Percentiles rank a stretch among this genome's conserved stretches.
phyloP scores from a whole-genome alignment of 2,113 vertebrate species.

The Zosterops hypoxanthus region DNA sequence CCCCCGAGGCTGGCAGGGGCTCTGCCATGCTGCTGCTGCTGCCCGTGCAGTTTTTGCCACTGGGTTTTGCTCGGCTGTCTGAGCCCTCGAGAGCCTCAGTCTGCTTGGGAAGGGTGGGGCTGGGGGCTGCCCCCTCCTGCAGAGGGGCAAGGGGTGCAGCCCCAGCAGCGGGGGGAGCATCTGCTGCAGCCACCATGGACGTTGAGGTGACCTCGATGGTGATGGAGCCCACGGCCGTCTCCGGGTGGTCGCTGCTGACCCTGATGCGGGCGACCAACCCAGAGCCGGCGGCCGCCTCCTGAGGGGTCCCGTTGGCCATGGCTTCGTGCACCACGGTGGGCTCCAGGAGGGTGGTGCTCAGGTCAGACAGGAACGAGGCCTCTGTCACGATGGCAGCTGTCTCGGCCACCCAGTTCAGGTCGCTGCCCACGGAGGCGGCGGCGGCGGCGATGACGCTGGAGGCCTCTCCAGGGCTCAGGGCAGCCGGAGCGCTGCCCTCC shows the following conservation, averaged over 20 bases:
- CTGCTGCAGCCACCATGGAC: not conserved
- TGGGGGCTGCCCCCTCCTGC: not conserved
- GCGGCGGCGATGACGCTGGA: constrained; percentile 33
- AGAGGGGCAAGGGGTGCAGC: fast-evolving
- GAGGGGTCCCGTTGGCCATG: not conserved
- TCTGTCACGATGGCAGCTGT: constrained; percentile 87
- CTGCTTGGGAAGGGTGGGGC: not conserved
- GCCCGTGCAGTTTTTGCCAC: not conserved
- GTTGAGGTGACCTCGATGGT: constrained; percentile 58
- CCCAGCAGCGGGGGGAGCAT: fast-evolving
- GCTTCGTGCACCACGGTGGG: not conserved
- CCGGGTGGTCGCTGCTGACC: not conserved
- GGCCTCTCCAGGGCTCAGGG: not conserved
- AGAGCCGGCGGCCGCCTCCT: not conserved
- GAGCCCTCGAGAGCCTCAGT: constrained; percentile 8
- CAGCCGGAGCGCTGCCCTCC: not conserved
- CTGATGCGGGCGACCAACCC: constrained; percentile 62
- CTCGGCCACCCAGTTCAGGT: constrained; percentile 90
- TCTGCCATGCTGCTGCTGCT: not conserved
- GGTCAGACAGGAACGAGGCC: constrained; percentile 77
- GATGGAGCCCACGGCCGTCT: constrained; percentile 31
- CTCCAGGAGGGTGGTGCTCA: constrained; percentile 71
- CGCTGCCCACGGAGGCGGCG: constrained; percentile 19
- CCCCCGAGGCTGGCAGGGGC: fast-evolving
- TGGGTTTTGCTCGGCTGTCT: not conserved